Conservation (phyloP, 1,140 invertebrate genomes). For the Magallana ariakensis region DNA sequence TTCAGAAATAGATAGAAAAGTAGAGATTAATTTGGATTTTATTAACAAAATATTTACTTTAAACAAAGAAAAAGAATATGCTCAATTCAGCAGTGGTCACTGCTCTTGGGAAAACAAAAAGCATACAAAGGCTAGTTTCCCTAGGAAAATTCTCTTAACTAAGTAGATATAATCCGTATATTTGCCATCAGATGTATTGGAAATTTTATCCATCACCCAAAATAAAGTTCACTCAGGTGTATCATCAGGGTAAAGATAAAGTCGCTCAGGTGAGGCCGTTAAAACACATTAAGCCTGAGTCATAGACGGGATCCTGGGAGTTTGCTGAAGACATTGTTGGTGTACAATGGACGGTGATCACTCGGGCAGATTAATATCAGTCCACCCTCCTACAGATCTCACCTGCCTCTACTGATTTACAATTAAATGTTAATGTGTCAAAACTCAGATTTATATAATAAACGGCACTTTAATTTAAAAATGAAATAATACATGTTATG, state of each 20-base stretch:
- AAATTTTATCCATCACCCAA: background rate
- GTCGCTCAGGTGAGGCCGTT: constrained; percentile 10
- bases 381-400: background rate
- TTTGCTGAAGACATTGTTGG: constrained; percentile 18
- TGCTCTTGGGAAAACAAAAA: too few relatives aligned
- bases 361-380: constrained; percentile 20
- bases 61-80: too few relatives aligned
- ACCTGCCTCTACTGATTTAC: background rate
- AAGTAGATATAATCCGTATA: background rate
- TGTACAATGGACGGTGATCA: background rate
- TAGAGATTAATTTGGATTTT: too few relatives aligned
- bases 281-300: constrained; percentile 34
- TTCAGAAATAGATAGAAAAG: too few relatives aligned
- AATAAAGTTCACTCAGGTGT: constrained; percentile 27
- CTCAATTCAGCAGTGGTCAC: too few relatives aligned
- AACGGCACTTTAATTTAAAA: too few relatives aligned
- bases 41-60: too few relatives aligned
- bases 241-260: constrained; percentile 1
- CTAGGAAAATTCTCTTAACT: too few relatives aligned
- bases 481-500: too few relatives aligned
- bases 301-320: constrained; percentile 19
- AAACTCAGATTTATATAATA: background rate
- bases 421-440: constrained; percentile 1
- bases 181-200: background rate
- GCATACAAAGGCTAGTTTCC: too few relatives aligned